These are phyloP conservation scores for Myotis davidii DNA, from an alignment of 2,113 vertebrate genomes.

Conservation along the genomic window DNA sequence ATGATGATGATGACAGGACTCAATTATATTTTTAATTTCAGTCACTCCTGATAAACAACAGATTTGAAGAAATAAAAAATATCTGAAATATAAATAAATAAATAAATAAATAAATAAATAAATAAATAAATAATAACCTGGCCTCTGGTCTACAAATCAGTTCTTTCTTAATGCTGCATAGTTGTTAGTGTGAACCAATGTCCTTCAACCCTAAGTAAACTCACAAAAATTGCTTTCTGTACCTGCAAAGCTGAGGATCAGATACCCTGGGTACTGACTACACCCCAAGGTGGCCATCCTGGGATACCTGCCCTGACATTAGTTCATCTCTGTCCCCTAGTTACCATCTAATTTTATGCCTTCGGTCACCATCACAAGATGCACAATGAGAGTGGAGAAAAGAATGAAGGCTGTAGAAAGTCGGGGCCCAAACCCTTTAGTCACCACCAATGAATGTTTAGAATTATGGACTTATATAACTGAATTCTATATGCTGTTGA, in stretches of 20 bases:
- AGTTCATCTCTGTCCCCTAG: neutral
- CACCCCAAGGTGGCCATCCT: neutral
- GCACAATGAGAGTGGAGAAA: neutral
- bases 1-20: too few species aligned
- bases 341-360: neutral
- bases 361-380: neutral
- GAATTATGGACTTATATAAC: fast-evolving
- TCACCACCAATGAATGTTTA: neutral
- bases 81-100: too few species aligned
- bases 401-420: neutral
- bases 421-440: too few species aligned
- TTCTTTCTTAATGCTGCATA: neutral
- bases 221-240: neutral
- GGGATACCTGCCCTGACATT: neutral
- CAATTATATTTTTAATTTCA: too few species aligned
- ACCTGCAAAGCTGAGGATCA: neutral
- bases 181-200: neutral
- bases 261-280: fast-evolving
- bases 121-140: neutral
- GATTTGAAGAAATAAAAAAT: too few species aligned
- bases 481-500: neutral
- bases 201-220: neutral
- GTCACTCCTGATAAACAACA: too few species aligned
- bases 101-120: too few species aligned
- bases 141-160: neutral